phyloP scores from a whole-genome alignment of 35 echinoderm and acorn worm genomes.

The Strongylocentrotus purpuratus region DNA sequence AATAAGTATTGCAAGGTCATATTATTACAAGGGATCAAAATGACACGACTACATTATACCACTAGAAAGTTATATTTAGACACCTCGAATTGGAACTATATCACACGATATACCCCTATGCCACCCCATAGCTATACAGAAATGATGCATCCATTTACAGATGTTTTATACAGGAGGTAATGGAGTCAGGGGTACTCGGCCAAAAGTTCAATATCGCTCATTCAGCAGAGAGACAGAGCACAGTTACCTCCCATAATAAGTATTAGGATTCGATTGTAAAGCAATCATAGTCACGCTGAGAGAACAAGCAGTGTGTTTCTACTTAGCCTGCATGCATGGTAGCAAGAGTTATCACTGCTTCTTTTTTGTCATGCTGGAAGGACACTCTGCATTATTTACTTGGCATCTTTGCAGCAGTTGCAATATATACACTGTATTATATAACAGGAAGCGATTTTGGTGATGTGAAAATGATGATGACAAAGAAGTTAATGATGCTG shows the following conservation, averaged over 20 bases:
- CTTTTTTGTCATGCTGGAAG: not conserved
- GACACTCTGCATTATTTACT: not conserved
- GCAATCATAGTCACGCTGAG: conserved; percentile 13
- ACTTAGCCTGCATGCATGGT: not conserved
- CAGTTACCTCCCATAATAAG: conserved; percentile 15
- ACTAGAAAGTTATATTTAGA: no score
- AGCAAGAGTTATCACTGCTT: not conserved
- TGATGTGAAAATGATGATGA: not conserved
- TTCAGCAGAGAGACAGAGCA: not conserved
- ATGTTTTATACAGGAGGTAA: not conserved
- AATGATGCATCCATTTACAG: not conserved
- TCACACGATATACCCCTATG: not conserved
- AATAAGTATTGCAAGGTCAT: no score
- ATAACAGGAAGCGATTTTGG: not conserved
- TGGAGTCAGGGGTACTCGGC: not conserved
- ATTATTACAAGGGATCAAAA: no score
- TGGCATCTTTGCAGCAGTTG: not conserved
- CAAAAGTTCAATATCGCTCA: conserved; percentile 2
- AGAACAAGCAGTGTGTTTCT: not conserved
- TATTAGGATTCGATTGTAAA: conserved; percentile 24
- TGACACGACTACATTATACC: no score
- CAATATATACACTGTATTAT: not conserved
- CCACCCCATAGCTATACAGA: not conserved
- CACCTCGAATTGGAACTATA: no score
- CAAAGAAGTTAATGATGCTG: not conserved